Percentiles rank a stretch among this genome's conserved stretches.
These are phyloP conservation scores for pig (Sus scrofa) DNA, from an alignment of 2,113 vertebrate genomes.

Conservation along the genomic window DNA sequence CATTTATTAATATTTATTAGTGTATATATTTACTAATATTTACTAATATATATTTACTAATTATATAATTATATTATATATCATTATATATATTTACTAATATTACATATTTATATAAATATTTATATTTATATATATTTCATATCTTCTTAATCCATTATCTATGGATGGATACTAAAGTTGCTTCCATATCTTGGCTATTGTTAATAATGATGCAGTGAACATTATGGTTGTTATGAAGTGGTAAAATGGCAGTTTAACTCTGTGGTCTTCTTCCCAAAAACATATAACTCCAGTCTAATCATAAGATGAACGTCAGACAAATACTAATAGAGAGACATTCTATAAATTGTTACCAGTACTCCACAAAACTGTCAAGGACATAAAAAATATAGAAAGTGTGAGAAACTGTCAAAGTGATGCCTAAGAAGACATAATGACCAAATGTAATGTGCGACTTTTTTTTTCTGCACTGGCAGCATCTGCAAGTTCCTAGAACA, in stretches of 20 bases:
- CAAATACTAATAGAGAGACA: background rate
- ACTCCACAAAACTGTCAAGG: background rate
- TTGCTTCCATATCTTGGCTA: background rate
- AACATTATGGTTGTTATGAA: background rate
- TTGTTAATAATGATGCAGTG: background rate
- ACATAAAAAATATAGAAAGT: background rate
- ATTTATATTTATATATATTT: too few species aligned
- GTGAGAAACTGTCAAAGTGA: background rate
- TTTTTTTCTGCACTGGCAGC: too few species aligned
- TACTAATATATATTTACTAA: too few species aligned
- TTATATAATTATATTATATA: too few species aligned
- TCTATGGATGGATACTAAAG: background rate
- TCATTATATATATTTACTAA: too few species aligned
- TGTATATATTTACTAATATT: too few species aligned
- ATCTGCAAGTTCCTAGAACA: too few species aligned
- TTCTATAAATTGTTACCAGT: background rate
- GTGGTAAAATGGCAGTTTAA: background rate
- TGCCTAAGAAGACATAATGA: background rate
- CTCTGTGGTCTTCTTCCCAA: background rate
- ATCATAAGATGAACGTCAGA: background rate
- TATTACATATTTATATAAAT: too few species aligned
- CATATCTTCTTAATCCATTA: background rate
- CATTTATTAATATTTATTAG: too few species aligned
- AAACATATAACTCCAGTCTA: background rate
- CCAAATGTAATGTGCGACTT: background rate